Base-by-base conservation (phyloP, 2,888 invertebrate species). In the Chydorus sphaericus region DNA sequence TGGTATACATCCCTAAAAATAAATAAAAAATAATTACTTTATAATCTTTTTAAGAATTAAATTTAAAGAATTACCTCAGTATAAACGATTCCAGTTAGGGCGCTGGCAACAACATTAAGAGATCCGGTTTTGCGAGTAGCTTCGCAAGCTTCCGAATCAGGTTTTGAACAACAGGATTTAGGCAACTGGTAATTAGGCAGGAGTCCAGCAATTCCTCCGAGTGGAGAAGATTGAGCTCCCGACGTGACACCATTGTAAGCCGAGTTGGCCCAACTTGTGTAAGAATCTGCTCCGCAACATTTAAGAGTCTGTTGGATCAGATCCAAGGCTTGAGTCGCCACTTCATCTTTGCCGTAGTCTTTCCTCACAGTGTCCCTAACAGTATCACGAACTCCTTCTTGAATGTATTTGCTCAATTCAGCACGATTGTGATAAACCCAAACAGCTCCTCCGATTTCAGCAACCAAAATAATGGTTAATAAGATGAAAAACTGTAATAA, bases 401-500 rank as follows among this genome's bases (percentile, higher is more conserved):
- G 75, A 33, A 85, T 76, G 63, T 81, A 75, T 53, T 77, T 74
- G 66, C 81, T 77, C 57, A 85, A 71, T 64, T 77, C 74, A 57
- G 81, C 79, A 62, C 78, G 77, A 65, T 85, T 81, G 60, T 79
- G 77, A 66, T 82, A 83, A 44, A 82, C 80, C 82, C 85, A 86
- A 63, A 82, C 78, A 48, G 82, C 85, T 56, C 82, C 82, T 4
- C 83, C 83, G 48, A 88, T 76, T 71, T 89, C 82, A 16, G 82
- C 81, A 57, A 83, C 83, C 67, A 89, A 78, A 59, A 86, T 81
- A 58, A 88, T 75, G 63, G 87, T 72, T 58, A 88, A 74, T 60
- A 83, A 75, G 63, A 83, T 77, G 71, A 87, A 85, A 71, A 86
- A 88, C n/a, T n/a, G n/a, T n/a, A n/a, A n/a, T n/a, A n/a, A n/a